A percentile compares a stretch with the other conserved stretches of the same genome.
Conservation (phyloP, 2,797 vertebrate genomes). For the Selene dorsalis region DNA sequence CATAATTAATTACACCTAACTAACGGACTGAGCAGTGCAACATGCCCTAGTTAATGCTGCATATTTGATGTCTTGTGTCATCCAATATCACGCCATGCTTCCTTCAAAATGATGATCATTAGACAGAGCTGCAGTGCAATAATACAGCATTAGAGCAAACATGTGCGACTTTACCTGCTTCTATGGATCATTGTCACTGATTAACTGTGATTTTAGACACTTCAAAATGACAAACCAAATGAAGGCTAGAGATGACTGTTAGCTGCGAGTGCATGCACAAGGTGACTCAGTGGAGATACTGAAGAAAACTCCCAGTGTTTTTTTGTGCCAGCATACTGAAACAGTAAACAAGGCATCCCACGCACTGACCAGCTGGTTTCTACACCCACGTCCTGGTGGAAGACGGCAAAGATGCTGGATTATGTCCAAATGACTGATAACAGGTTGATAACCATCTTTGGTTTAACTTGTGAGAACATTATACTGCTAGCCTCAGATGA, state of each 20-base stretch:
- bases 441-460: slow-evolving; percentile 70
- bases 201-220: slow-evolving; percentile 34
- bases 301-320: slow-evolving; percentile 63
- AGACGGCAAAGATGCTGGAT: slow-evolving; percentile 77
- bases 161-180: slow-evolving; percentile 9
- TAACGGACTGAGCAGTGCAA: slow-evolving; percentile 3
- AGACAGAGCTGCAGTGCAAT: not conserved
- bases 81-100: not conserved
- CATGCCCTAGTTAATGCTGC: slow-evolving; percentile 34
- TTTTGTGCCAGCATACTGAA: slow-evolving; percentile 76
- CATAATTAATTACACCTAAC: slow-evolving; percentile 33
- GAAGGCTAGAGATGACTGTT: slow-evolving; percentile 26
- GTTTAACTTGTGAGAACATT: slow-evolving; percentile 52
- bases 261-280: slow-evolving; percentile 37
- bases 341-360: slow-evolving; percentile 81
- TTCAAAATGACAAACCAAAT: slow-evolving; percentile 34
- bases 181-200: not conserved
- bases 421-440: slow-evolving; percentile 72
- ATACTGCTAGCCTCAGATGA: slow-evolving; percentile 5
- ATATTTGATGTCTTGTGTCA: slow-evolving; percentile 23
- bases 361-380: slow-evolving; percentile 85
- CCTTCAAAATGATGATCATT: slow-evolving; percentile 7
- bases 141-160: not conserved
- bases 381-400: slow-evolving; percentile 81
- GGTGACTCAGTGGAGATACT: slow-evolving; percentile 60